Evolutionary conservation across 2,888 invertebrate genomes (phyloP).

Genomic region (Epirrita christyi): DNA sequence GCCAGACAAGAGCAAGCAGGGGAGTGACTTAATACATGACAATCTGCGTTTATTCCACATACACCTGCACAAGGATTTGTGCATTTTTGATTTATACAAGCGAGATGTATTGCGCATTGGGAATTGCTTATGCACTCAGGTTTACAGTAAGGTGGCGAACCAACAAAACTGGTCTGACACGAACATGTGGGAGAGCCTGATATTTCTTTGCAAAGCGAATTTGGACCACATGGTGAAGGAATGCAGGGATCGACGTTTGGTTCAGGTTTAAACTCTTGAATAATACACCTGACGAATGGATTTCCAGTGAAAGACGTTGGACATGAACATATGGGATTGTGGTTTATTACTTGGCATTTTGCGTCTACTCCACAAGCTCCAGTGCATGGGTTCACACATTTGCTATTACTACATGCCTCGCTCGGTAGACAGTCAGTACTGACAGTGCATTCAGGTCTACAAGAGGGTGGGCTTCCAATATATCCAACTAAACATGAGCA

Average conservation of each 20-base stretch:
- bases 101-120: slow-evolving; percentile 88
- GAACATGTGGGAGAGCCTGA: slow-evolving; percentile 90
- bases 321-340: slow-evolving; percentile 92
- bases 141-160: slow-evolving; percentile 90
- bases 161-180: slow-evolving; percentile 87
- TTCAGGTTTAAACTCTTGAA: slow-evolving; percentile 76
- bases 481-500: slow-evolving; percentile 89
- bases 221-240: slow-evolving; percentile 93
- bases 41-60: slow-evolving; percentile 90
- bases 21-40: slow-evolving; percentile 90
- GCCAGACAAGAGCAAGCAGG: slow-evolving; percentile 88
- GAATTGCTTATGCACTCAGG: slow-evolving; percentile 92
- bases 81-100: slow-evolving; percentile 92
- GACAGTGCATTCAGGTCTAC: slow-evolving; percentile 90
- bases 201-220: slow-evolving; percentile 88
- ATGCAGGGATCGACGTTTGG: slow-evolving; percentile 86
- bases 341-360: slow-evolving; percentile 90
- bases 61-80: slow-evolving; percentile 89
- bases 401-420: slow-evolving; percentile 91
- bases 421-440: slow-evolving; percentile 90
- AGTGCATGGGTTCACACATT: slow-evolving; percentile 92
- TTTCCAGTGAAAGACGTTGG: slow-evolving; percentile 88
- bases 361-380: slow-evolving; percentile 92
- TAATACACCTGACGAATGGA: slow-evolving; percentile 89
- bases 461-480: slow-evolving; percentile 90